phyloP scores from a whole-genome alignment of 30 jellyfish, hydroid and myxozoan genomes.

The Turritopsis rubra region DNA sequence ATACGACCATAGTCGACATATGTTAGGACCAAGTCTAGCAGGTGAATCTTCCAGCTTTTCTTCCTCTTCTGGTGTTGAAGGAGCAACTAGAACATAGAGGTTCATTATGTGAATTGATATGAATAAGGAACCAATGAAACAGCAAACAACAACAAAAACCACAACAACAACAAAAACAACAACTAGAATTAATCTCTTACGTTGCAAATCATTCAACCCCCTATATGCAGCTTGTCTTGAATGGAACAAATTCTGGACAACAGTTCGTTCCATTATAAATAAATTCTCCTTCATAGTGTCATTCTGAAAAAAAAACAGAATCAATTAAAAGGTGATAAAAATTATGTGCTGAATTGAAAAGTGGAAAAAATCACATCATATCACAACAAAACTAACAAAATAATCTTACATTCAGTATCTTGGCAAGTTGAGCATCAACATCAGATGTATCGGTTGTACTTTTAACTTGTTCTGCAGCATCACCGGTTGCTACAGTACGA shows the following conservation, averaged over 20 bases:
- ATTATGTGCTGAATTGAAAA: neutral
- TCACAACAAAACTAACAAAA: neutral
- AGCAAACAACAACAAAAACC: too few species aligned
- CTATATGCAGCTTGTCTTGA: conserved; percentile 73
- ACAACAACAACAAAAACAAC: too few species aligned
- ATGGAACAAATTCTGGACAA: conserved; percentile 71
- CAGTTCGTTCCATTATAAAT: conserved; percentile 65
- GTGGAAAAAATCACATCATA: neutral
- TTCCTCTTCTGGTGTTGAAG: conserved; percentile 32
- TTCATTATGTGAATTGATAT: neutral
- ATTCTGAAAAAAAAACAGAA: conserved; percentile 37
- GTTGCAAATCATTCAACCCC: conserved; percentile 46
- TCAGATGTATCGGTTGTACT: conserved; percentile 30
- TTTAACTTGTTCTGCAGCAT: neutral
- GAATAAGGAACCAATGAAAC: neutral
- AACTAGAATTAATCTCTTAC: too few species aligned
- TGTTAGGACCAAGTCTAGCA: conserved; percentile 50
- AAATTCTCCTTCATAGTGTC: conserved; percentile 52
- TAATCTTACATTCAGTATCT: conserved; percentile 41
- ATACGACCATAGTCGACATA: conserved; percentile 67
- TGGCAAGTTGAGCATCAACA: conserved; percentile 43
- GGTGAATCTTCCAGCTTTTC: conserved; percentile 28
- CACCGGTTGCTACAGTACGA: conserved; percentile 36
- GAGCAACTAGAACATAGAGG: conserved; percentile 2
- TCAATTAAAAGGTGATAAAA: neutral